These are phyloP conservation scores for Ataeniobius toweri DNA, from an alignment of 2,797 vertebrate genomes.

Conservation along the genomic window DNA sequence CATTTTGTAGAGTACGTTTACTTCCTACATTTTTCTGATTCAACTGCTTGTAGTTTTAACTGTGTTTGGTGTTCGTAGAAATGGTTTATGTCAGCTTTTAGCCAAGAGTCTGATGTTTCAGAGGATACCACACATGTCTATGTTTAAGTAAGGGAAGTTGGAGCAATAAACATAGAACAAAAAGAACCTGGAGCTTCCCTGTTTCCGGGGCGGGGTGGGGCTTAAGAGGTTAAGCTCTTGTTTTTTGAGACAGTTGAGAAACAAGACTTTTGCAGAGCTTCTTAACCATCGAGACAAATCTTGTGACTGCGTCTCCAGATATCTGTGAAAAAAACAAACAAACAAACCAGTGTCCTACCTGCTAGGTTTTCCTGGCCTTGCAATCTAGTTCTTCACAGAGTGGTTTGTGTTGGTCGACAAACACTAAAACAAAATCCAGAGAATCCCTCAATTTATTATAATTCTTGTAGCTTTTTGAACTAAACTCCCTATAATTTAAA, in stretches of 20 bases:
- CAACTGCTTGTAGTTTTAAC: too few relatives aligned
- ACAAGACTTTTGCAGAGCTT: not conserved
- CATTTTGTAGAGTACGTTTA: too few relatives aligned
- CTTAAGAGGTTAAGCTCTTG: not conserved
- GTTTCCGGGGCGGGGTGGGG: too few relatives aligned
- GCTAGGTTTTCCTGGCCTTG: slow-evolving; percentile 1
- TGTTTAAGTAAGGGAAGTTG: too few relatives aligned
- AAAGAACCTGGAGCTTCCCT: too few relatives aligned
- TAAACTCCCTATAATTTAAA: not conserved
- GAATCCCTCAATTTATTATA: not conserved
- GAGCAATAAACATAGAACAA: too few relatives aligned
- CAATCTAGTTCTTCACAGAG: not conserved
- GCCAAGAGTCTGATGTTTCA: too few relatives aligned
- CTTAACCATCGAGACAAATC: not conserved
- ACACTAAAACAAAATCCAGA: not conserved
- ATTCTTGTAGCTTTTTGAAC: not conserved
- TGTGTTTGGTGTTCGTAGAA: too few relatives aligned
- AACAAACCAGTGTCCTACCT: too few relatives aligned
- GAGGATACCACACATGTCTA: too few relatives aligned
- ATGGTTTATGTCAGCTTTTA: too few relatives aligned
- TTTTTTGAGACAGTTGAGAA: not conserved
- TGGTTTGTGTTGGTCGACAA: not conserved
- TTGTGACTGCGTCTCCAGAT: slow-evolving; percentile 11
- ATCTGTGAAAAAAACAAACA: not conserved
- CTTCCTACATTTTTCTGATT: too few relatives aligned